These are phyloP conservation scores for Tolypeutes matacus DNA, from an alignment of 2,797 vertebrate species.

Conservation along the genomic window DNA sequence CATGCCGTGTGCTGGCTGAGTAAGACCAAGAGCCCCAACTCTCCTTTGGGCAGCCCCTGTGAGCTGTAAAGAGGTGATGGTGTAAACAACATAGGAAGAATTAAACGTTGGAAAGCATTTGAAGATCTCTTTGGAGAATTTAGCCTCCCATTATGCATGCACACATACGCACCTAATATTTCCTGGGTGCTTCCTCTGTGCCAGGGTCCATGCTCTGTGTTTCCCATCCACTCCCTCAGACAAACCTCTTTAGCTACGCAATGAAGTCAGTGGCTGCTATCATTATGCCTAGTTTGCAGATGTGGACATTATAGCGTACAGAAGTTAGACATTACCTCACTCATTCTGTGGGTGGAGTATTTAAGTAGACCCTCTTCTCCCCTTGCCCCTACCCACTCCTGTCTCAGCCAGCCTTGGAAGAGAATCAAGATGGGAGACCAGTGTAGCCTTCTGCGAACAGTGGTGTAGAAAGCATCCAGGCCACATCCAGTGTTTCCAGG, in stretches of 20 bases:
- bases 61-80: background rate
- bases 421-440: slow-evolving; percentile 78
- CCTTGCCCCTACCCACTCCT: background rate
- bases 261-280: background rate
- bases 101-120: slow-evolving; percentile 35
- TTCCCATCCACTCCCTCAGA: background rate
- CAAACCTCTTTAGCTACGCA: background rate
- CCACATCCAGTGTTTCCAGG: slow-evolving; percentile 47
- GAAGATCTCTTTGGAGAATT: background rate
- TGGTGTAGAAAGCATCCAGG: background rate
- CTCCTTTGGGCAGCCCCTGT: background rate
- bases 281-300: background rate
- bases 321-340: background rate
- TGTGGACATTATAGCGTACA: background rate
- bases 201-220: background rate
- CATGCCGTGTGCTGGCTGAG: background rate
- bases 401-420: background rate
- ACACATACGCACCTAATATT: background rate
- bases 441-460: slow-evolving; percentile 70
- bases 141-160: background rate
- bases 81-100: background rate
- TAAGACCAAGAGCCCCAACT: background rate
- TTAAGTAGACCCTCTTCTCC: background rate
- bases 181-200: background rate
- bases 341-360: background rate